These are phyloP conservation scores for Dicyrtomina minuta DNA, from an alignment of 2,888 invertebrate genomes.

Conservation along the genomic window DNA sequence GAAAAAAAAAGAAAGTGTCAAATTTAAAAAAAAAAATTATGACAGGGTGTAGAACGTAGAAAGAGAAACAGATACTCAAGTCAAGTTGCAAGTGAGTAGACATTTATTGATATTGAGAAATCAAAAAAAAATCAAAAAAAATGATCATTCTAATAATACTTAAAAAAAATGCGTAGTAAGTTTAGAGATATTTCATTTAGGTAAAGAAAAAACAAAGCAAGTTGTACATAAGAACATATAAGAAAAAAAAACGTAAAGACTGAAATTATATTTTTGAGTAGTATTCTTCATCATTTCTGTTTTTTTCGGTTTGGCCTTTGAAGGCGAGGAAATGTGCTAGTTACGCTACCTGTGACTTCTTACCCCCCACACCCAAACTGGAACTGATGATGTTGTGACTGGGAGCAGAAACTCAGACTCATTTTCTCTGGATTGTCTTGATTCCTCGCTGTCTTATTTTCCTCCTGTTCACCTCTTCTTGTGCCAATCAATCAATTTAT, in stretches of 20 bases:
- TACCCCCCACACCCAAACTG: constrained; percentile 35
- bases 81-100: neutral
- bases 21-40: too few species aligned
- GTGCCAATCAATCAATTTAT: constrained; percentile 5
- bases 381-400: constrained; percentile 36
- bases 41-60: neutral
- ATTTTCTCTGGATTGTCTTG: constrained; percentile 33
- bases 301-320: constrained; percentile 34
- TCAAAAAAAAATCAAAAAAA: neutral
- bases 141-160: too few species aligned
- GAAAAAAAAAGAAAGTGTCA: too few species aligned
- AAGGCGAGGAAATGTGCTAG: constrained; percentile 38
- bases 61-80: constrained; percentile 20
- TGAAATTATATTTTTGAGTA: constrained; percentile 16
- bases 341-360: constrained; percentile 36
- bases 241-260: neutral
- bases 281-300: constrained; percentile 36
- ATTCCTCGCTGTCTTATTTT: constrained; percentile 31
- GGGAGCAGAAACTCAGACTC: constrained; percentile 33
- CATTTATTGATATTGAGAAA: neutral
- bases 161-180: neutral
- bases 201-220: neutral
- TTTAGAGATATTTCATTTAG: neutral
- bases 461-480: constrained; percentile 24
- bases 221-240: neutral